These are phyloP conservation scores for Drusus annulatus DNA, from an alignment of 1,140 invertebrate genomes.

Conservation along the genomic window DNA sequence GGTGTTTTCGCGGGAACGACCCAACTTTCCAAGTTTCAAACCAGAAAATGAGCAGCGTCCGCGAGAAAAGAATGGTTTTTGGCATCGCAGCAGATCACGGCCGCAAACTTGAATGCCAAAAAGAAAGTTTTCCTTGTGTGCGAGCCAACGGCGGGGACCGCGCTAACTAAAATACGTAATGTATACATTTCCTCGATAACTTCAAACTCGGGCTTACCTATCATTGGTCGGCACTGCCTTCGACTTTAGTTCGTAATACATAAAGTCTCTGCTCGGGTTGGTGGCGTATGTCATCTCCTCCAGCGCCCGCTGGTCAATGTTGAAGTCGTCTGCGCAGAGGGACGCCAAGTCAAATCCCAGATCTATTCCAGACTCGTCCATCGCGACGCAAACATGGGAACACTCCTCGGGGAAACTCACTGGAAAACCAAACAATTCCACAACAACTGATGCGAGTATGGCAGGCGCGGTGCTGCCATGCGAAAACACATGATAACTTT, in stretches of 20 bases:
- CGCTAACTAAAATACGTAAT: slow-evolving; percentile 44
- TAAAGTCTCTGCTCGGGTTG: slow-evolving; percentile 69
- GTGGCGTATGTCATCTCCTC: slow-evolving; percentile 69
- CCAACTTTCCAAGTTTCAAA: slow-evolving; percentile 3
- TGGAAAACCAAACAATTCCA: slow-evolving; percentile 44
- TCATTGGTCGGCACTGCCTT: slow-evolving; percentile 76
- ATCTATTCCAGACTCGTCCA: slow-evolving; percentile 81
- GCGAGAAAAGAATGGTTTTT: slow-evolving; percentile 40
- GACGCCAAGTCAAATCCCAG: slow-evolving; percentile 81
- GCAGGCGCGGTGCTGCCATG: slow-evolving; percentile 40
- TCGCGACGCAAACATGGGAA: slow-evolving; percentile 62
- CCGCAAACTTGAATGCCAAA: slow-evolving; percentile 49
- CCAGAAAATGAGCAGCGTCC: background rate
- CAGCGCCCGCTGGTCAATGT: slow-evolving; percentile 69
- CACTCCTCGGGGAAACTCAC: slow-evolving; percentile 15
- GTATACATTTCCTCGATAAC: slow-evolving; percentile 36
- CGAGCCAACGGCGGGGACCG: slow-evolving; percentile 46
- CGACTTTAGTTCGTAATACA: slow-evolving; percentile 80
- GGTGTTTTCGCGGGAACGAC: slow-evolving; percentile 31
- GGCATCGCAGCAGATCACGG: slow-evolving; percentile 44
- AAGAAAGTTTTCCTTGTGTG: slow-evolving; percentile 53
- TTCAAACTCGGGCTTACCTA: slow-evolving; percentile 70
- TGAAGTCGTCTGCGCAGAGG: slow-evolving; percentile 73
- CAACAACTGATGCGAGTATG: too few species aligned
- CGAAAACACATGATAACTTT: slow-evolving; percentile 48